Evolutionary conservation across 2,113 vertebrate genomes (phyloP).

Genomic region (Nicator chloris): DNA sequence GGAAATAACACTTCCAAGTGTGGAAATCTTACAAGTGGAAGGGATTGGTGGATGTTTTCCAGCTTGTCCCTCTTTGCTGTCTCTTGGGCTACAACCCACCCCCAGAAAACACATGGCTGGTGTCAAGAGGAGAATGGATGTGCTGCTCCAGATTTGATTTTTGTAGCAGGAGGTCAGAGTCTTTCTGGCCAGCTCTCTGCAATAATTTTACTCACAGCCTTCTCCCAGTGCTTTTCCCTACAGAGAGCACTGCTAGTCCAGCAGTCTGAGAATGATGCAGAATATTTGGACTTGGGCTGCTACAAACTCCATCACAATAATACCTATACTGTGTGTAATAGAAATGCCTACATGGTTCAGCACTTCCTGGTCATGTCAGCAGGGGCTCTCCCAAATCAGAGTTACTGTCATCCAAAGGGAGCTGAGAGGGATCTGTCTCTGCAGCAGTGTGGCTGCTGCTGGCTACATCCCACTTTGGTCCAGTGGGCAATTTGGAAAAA

Average conservation of each 20-base stretch:
- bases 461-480: not conserved
- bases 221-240: not conserved
- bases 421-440: not conserved
- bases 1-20: not conserved
- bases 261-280: not conserved
- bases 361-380: not conserved
- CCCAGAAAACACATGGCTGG: not conserved
- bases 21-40: constrained; percentile 21
- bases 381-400: not conserved
- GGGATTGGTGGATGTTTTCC: not conserved
- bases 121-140: not conserved
- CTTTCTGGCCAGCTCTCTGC: not conserved
- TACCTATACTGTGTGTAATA: not conserved
- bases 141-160: not conserved
- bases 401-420: not conserved
- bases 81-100: not conserved
- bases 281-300: not conserved
- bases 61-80: not conserved
- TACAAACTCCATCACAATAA: not conserved
- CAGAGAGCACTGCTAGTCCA: not conserved
- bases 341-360: not conserved
- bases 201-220: not conserved
- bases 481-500: not conserved
- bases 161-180: not conserved
- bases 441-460: not conserved